phyloP scores from a whole-genome alignment of 1,140 invertebrate species.

The Solenopsis invicta region DNA sequence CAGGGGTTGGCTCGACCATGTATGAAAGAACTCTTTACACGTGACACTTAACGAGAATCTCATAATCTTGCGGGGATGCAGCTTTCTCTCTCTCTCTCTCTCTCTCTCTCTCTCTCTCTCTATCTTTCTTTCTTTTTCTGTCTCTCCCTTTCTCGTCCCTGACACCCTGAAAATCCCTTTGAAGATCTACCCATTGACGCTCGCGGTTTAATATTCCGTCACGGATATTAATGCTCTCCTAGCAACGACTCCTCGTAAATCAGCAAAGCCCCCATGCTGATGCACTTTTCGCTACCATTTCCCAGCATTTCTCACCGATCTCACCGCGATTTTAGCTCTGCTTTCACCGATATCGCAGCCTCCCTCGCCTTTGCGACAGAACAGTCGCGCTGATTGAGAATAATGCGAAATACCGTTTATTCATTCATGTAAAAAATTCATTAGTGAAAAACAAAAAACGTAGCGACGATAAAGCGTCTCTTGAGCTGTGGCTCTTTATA shows the following conservation, averaged over 20 bases:
- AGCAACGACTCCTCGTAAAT: constrained; percentile 75
- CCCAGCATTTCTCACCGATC: constrained; percentile 20
- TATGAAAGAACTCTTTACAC: constrained; percentile 77
- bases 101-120: constrained; percentile 19
- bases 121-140: background rate
- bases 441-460: constrained; percentile 67
- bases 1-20: constrained; percentile 33
- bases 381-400: constrained; percentile 74
- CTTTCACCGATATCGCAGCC: background rate
- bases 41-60: constrained; percentile 78
- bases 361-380: constrained; percentile 35
- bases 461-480: constrained; percentile 44
- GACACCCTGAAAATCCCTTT: constrained; percentile 72
- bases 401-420: constrained; percentile 77
- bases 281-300: constrained; percentile 76
- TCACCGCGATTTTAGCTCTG: background rate
- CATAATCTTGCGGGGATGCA: constrained; percentile 73
- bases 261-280: constrained; percentile 70
- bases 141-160: constrained; percentile 32
- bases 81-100: constrained; percentile 67
- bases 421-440: constrained; percentile 73
- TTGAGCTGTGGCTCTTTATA: constrained; percentile 63
- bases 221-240: constrained; percentile 77
- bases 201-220: constrained; percentile 78
- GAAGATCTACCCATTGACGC: constrained; percentile 75